Evolutionary conservation across 2,888 invertebrate genomes (phyloP).

Genomic region (Plagodis dolabraria): DNA sequence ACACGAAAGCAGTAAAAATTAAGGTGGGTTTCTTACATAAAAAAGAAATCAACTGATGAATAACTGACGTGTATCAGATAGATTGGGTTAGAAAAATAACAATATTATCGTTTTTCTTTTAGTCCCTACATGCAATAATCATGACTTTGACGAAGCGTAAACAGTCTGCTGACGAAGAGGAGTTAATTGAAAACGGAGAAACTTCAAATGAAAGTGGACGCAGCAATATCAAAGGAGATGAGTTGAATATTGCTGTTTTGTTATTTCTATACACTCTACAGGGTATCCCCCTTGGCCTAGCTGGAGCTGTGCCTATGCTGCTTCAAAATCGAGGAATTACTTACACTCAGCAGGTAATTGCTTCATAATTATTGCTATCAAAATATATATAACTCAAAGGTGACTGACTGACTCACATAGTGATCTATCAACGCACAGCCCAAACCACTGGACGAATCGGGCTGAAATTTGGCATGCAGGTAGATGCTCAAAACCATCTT

Average conservation of each 20-base stretch:
- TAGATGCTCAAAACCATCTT: no score
- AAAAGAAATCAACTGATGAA: conserved; percentile 24
- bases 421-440: no score
- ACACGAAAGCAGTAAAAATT: conserved; percentile 58
- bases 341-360: conserved; percentile 93
- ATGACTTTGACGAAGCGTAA: conserved; percentile 78
- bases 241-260: conserved; percentile 92
- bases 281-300: conserved; percentile 97
- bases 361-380: no score
- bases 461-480: no score
- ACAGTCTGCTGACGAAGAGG: conserved; percentile 66
- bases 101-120: conserved; percentile 42
- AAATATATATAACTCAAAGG: no score
- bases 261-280: conserved; percentile 97
- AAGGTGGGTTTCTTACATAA: conserved; percentile 54
- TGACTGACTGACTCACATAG: no score
- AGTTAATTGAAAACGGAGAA: conserved; percentile 76
- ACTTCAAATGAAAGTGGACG: conserved; percentile 46
- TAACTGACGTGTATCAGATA: conserved; percentile 68
- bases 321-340: conserved; percentile 96
- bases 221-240: conserved; percentile 89
- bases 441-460: no score
- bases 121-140: conserved; percentile 65
- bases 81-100: conserved; percentile 45
- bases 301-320: conserved; percentile 97